Conservation (phyloP, 2,888 invertebrate genomes). For the Hirtodrosophila alboralis region DNA sequence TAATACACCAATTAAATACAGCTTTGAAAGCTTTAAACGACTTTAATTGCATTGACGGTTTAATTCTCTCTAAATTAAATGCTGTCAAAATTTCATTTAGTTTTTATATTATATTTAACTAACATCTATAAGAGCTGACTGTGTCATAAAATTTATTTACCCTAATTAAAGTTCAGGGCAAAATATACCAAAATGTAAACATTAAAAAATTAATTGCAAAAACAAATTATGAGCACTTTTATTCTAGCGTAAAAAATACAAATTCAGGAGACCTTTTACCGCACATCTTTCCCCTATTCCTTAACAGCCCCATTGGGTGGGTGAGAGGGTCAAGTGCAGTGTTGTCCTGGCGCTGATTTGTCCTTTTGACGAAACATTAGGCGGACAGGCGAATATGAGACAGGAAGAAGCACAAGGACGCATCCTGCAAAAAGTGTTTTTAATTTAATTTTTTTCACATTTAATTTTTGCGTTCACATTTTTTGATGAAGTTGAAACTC, state of each 20-base stretch:
- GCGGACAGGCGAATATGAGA: conserved; percentile 54
- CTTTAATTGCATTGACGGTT: too few species aligned
- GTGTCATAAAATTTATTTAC: background rate
- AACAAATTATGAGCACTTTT: conserved; percentile 53
- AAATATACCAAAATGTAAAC: conserved; percentile 31
- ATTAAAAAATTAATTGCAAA: conserved; percentile 48
- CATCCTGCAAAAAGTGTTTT: conserved; percentile 69
- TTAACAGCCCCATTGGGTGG: background rate
- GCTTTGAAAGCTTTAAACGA: too few species aligned
- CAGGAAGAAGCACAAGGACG: conserved; percentile 32
- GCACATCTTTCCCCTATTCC: conserved; percentile 4
- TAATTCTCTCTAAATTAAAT: too few species aligned
- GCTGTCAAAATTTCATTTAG: too few species aligned
- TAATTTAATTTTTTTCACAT: conserved; percentile 74
- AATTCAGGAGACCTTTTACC: conserved; percentile 41
- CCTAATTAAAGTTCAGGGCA: background rate
- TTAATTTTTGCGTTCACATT: conserved; percentile 69
- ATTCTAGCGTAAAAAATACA: too few species aligned
- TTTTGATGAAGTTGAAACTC: conserved; percentile 73
- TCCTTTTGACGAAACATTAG: conserved; percentile 70
- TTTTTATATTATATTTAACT: background rate
- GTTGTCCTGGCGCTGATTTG: conserved; percentile 41
- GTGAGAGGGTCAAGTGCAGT: conserved; percentile 41
- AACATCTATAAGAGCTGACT: conserved; percentile 3
- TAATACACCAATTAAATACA: too few species aligned